Evolutionary conservation across 2,113 vertebrate species (phyloP).

Genomic region (Megaceryle maxima): DNA sequence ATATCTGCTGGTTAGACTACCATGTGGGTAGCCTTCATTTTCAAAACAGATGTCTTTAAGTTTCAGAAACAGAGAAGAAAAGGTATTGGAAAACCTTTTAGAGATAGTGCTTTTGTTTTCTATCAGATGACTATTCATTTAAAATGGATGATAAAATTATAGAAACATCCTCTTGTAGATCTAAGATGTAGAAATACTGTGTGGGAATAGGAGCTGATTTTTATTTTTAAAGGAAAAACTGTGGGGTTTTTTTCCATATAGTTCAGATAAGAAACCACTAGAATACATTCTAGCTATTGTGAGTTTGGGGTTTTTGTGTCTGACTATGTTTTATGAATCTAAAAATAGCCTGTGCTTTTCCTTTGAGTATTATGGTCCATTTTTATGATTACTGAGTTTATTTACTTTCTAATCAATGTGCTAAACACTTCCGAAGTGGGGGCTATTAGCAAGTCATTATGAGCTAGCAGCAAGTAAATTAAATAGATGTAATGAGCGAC

Average conservation of each 20-base stretch:
- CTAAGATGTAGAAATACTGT: neutral
- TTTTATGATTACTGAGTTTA: slow-evolving; percentile 4
- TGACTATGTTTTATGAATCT: neutral
- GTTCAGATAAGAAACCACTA: neutral
- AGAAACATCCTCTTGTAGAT: neutral
- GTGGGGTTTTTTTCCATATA: neutral
- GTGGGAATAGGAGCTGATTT: neutral
- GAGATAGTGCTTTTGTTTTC: neutral
- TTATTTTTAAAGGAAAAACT: neutral
- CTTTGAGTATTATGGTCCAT: neutral
- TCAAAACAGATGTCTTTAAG: neutral
- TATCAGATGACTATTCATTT: neutral
- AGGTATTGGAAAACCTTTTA: neutral
- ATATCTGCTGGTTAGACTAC: neutral
- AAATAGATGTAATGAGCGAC: neutral
- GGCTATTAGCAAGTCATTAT: neutral
- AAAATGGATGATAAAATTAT: neutral
- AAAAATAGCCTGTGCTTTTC: neutral
- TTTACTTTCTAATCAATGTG: neutral
- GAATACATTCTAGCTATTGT: neutral
- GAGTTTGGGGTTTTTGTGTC: neutral
- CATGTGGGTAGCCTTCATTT: neutral
- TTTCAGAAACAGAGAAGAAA: neutral
- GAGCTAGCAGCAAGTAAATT: neutral
- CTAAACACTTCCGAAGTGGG: neutral